Percentiles rank a stretch among this genome's conserved stretches.
These are phyloP conservation scores for Metridium senile DNA, from an alignment of 92 coral and sea anemone genomes.

Conservation along the genomic window DNA sequence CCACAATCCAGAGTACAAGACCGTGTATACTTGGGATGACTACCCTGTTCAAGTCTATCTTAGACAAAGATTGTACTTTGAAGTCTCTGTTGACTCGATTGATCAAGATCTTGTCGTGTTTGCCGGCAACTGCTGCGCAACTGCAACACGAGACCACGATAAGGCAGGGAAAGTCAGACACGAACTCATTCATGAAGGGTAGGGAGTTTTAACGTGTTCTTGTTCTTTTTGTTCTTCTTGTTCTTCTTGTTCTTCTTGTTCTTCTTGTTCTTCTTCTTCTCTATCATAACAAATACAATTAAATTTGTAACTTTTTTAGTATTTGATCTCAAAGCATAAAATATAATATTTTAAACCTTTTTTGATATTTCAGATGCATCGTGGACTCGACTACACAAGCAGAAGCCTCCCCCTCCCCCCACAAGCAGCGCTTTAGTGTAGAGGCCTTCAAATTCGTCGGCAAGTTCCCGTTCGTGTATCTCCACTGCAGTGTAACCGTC, in stretches of 20 bases:
- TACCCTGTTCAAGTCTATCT: constrained; percentile 72
- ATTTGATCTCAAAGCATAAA: too few species aligned
- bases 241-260: neutral
- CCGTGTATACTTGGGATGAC: constrained; percentile 56
- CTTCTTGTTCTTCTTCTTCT: neutral
- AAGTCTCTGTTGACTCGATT: constrained; percentile 77
- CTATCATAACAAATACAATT: too few species aligned
- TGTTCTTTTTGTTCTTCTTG: neutral
- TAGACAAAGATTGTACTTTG: constrained; percentile 74
- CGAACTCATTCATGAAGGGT: constrained; percentile 82
- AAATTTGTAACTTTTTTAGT: too few species aligned
- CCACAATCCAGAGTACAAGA: constrained; percentile 48
- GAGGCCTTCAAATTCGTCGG: constrained; percentile 84
- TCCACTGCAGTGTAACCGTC: constrained; percentile 87
- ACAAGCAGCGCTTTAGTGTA: constrained; percentile 77
- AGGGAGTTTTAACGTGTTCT: neutral
- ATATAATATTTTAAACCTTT: too few species aligned
- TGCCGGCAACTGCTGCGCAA: constrained; percentile 81
- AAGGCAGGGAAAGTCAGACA: constrained; percentile 81
- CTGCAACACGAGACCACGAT: constrained; percentile 81
- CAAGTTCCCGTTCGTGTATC: constrained; percentile 78
- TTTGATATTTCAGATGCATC: constrained; percentile 45
- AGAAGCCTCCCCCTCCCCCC: constrained; percentile 64
- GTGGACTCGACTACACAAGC: constrained; percentile 67
- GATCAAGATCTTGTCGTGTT: constrained; percentile 73